Percentiles rank a stretch among this genome's conserved stretches.
Conservation (phyloP, 2,888 invertebrate genomes). For the Calameuta filiformis region DNA sequence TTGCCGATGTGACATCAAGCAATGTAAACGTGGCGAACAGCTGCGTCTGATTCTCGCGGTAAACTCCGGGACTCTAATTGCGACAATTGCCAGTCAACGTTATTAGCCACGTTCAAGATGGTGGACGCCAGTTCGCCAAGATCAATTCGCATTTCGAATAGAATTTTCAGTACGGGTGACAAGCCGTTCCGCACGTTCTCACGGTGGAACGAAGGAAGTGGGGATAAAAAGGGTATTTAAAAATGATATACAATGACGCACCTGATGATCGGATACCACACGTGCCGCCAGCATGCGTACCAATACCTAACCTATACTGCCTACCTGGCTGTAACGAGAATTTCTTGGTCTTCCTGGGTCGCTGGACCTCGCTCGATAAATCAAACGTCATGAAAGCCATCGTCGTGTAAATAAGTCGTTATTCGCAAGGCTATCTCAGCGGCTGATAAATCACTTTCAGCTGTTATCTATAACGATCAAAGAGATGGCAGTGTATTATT, state of each 20-base stretch:
- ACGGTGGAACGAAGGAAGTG: not conserved
- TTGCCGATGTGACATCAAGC: not conserved
- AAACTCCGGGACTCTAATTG: constrained; percentile 46
- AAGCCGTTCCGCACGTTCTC: not conserved
- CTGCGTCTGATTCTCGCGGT: constrained; percentile 44
- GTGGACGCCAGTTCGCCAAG: not conserved
- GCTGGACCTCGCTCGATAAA: not conserved
- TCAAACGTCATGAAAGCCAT: not conserved
- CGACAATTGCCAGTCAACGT: constrained; percentile 46
- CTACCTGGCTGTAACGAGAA: not conserved
- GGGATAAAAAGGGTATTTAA: not conserved
- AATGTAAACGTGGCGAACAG: constrained; percentile 25
- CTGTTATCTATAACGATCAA: not conserved
- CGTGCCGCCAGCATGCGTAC: not conserved
- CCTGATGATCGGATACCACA: not conserved
- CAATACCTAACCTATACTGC: not conserved
- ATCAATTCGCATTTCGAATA: not conserved
- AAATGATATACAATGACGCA: not conserved
- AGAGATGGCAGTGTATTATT: not conserved
- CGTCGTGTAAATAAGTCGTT: not conserved
- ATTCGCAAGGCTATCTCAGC: not conserved
- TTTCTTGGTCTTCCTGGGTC: not conserved
- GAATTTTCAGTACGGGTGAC: not conserved
- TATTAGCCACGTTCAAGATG: constrained; percentile 2
- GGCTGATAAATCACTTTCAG: not conserved